A percentile compares a stretch with the other conserved stretches of the same genome.
phyloP scores from a whole-genome alignment of 2,113 vertebrate species.

The Panurus biarmicus region DNA sequence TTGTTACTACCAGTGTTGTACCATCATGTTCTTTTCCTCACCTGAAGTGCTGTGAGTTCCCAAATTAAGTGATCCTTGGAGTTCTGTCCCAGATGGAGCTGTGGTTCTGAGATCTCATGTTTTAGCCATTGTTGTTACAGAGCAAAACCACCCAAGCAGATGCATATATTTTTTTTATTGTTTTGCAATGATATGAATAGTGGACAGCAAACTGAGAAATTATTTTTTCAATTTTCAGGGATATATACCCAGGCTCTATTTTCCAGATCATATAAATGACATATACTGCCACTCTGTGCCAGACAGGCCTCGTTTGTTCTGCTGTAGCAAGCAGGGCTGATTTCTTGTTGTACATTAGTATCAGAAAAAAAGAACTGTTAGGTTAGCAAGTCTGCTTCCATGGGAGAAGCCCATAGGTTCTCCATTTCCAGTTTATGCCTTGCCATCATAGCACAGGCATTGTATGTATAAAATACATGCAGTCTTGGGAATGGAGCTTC shows the following conservation, averaged over 20 bases:
- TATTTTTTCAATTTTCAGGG: not conserved
- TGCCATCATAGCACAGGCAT: not conserved
- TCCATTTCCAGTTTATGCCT: not conserved
- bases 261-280: not conserved
- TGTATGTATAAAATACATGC: not conserved
- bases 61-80: not conserved
- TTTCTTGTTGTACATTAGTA: not conserved
- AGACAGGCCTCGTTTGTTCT: not conserved
- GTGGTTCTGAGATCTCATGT: not conserved
- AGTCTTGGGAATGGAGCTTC: not conserved
- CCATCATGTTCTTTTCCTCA: not conserved
- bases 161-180: no score
- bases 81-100: not conserved
- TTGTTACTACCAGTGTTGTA: not conserved
- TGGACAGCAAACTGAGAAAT: not conserved
- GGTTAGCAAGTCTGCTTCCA: not conserved
- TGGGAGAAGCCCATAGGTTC: not conserved
- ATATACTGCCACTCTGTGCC: not conserved
- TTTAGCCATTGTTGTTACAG: not conserved
- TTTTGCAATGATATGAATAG: not conserved
- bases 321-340: not conserved
- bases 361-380: not conserved
- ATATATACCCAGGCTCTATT: not conserved
- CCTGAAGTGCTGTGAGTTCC: not conserved
- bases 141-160: not conserved